Conservation (phyloP, 2,113 vertebrate species). For the Motacilla tschutschensis region DNA sequence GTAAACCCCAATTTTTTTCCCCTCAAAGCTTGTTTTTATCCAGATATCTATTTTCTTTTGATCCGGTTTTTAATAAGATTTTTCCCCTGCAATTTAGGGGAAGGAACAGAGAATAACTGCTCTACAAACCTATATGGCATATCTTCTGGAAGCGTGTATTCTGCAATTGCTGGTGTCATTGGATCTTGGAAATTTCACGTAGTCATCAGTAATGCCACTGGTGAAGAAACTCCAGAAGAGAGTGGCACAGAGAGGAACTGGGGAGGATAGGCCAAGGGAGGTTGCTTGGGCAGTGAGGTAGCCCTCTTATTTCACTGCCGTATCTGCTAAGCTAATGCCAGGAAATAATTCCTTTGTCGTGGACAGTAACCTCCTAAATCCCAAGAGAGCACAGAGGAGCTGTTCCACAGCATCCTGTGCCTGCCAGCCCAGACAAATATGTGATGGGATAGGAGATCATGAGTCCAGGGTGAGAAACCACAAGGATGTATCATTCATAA, state of each 20-base stretch:
- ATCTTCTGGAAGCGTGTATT: neutral
- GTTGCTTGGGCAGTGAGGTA: neutral
- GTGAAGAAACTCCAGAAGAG: neutral
- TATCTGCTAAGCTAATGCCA: neutral
- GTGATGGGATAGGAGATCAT: neutral
- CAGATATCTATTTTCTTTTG: neutral
- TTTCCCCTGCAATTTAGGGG: neutral
- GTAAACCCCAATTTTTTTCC: neutral
- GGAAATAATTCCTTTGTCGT: neutral
- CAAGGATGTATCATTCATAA: constrained; percentile 36
- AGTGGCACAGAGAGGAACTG: neutral
- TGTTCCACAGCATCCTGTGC: neutral
- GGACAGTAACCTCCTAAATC: neutral
- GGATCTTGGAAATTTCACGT: neutral
- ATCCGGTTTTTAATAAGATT: neutral
- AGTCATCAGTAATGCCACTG: neutral
- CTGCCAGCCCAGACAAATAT: neutral
- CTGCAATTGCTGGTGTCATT: neutral
- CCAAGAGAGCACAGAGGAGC: neutral
- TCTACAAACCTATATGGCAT: fast-evolving
- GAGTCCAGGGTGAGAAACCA: constrained; percentile 22
- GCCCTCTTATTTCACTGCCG: neutral
- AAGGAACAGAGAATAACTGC: neutral
- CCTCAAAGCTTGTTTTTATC: neutral
- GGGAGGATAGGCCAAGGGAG: neutral